Evolutionary conservation across 2,888 invertebrate species (phyloP), one percentile per base, ranked within the genome.

Genomic region (Steinernema scapterisci): DNA sequence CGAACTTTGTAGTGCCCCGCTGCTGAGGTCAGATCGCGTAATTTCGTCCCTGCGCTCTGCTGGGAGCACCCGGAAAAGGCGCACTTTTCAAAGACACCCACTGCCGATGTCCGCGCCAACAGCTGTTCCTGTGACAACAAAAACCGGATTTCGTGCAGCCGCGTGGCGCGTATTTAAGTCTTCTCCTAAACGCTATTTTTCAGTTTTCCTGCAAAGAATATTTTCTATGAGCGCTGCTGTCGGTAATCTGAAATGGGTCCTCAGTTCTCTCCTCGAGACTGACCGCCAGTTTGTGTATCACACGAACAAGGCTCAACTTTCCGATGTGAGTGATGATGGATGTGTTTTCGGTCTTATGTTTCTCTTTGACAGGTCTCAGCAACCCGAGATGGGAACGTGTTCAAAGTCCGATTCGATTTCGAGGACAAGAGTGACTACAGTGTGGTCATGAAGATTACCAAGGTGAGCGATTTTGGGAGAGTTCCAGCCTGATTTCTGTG

Each of bases 221-320:
- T 25, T 31, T 25, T 21, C 21, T 9, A 63, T 63, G 63, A 63
- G 25, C n/a, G 27, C 31, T 27, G 63, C 63, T 25, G 16, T 63
- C 2, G 31, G 11, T 16, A 63, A 63, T 38, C 63, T 63, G 16
- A 63, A 27, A 31, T 63, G 63, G 63, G 63, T 63, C 9, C 63
- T 63, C 25, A 27, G 63, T 27, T 27, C 31, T 16, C 31, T 63
- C 11, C 31, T 63, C 6, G 63, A 63, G 63, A 63, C 21, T 27
- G 63, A 63, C 27, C 63, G 63, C 16, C 63, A 63, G 2, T 63
- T 63, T 25, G 31, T 31, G 1, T n/a, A 63, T 63, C 31, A 63
- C 63, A 63, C 31, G 3, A 63, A 63, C 31, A 23, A 25, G 21
- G 54, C 54, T 25, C 11, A 54, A 23, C 54, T 54, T 19, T 23